These are phyloP conservation scores for Zosterops japonicus DNA, from an alignment of 2,113 vertebrate genomes.

Conservation along the genomic window DNA sequence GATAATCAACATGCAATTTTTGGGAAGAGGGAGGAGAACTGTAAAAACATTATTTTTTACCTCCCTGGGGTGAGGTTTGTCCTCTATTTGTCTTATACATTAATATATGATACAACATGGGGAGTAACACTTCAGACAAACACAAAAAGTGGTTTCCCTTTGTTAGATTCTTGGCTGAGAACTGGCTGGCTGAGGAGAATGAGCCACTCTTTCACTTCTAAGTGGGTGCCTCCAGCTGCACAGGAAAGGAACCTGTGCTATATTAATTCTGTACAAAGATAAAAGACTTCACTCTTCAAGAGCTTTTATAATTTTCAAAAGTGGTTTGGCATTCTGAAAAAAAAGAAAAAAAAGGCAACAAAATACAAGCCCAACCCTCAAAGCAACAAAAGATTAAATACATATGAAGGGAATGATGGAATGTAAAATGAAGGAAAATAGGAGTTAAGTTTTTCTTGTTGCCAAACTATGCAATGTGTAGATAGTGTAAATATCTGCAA, in stretches of 20 bases:
- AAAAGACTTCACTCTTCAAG: background rate
- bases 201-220: background rate
- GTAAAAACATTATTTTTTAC: background rate
- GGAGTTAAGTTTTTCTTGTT: background rate
- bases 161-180: background rate
- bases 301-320: background rate
- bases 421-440: background rate
- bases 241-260: background rate
- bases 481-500: background rate
- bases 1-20: background rate
- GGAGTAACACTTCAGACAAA: background rate
- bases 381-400: background rate
- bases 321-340: background rate
- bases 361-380: accelerated
- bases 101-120: background rate
- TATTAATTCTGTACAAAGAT: background rate
- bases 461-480: background rate
- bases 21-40: background rate
- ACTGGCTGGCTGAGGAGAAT: background rate
- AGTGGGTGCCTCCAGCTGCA: background rate
- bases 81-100: background rate
- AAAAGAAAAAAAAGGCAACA: too few relatives aligned
- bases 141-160: background rate
- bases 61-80: background rate
- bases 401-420: background rate